Evolutionary conservation across 2,888 invertebrate species (phyloP).

Genomic region (Amphipyra tragopoginis): DNA sequence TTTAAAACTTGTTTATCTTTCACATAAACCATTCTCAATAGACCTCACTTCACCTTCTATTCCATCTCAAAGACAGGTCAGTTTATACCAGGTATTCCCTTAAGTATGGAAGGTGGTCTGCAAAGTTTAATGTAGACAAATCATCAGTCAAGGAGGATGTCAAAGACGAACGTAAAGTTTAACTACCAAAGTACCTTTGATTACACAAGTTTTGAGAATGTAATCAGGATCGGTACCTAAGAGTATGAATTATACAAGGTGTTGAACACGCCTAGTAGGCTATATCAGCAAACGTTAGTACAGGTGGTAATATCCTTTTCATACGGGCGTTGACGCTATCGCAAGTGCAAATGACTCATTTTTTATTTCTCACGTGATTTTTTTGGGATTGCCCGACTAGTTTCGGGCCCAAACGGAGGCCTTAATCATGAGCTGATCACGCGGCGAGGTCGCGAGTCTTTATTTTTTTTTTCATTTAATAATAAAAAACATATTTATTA

Average conservation of each 20-base stretch:
- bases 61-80: not conserved
- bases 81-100: not conserved
- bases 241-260: constrained; percentile 22
- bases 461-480: no score
- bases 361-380: no score
- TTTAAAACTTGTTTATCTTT: no score
- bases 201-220: constrained; percentile 47
- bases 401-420: no score
- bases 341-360: no score
- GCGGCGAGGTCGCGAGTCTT: no score
- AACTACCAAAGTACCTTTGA: constrained; percentile 50
- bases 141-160: constrained; percentile 32
- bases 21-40: not conserved
- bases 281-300: no score
- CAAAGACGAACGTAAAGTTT: constrained; percentile 50
- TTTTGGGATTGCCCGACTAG: no score
- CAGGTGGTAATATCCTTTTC: no score
- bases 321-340: no score
- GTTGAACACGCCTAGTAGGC: not conserved
- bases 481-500: no score
- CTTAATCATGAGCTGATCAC: no score
- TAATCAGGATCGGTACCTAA: constrained; percentile 28
- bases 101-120: not conserved
- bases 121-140: constrained; percentile 29
- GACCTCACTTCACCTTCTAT: not conserved